A percentile compares a stretch with the other conserved stretches of the same genome.
Evolutionary conservation across 1,140 invertebrate species (phyloP).

Genomic region (Heterodera schachtii): DNA sequence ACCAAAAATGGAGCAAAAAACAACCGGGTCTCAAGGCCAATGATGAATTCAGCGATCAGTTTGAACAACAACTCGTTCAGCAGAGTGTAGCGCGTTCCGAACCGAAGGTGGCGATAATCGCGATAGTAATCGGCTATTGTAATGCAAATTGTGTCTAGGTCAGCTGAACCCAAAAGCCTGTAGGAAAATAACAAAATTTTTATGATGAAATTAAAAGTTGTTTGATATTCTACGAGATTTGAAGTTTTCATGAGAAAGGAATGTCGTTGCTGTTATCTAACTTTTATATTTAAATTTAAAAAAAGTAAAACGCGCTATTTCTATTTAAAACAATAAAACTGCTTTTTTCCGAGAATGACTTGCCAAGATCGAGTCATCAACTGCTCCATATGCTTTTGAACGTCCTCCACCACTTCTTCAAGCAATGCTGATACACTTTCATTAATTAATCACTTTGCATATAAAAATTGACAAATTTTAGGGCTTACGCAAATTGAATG

Average conservation of each 20-base stretch:
- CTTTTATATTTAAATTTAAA: too few species aligned
- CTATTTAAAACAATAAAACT: too few species aligned
- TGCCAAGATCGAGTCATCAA: slow-evolving; percentile 48
- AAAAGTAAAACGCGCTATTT: too few species aligned
- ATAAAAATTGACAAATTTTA: neutral
- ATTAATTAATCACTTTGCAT: neutral
- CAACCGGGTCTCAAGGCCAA: slow-evolving; percentile 46
- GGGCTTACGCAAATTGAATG: slow-evolving; percentile 43
- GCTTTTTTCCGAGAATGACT: slow-evolving; percentile 5
- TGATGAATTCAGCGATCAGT: slow-evolving; percentile 49
- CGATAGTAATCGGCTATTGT: slow-evolving; percentile 50
- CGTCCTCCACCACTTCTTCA: slow-evolving; percentile 51
- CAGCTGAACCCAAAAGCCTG: slow-evolving; percentile 41
- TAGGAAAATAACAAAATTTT: neutral
- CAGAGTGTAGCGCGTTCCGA: slow-evolving; percentile 39
- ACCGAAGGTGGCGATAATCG: slow-evolving; percentile 48
- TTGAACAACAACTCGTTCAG: slow-evolving; percentile 50
- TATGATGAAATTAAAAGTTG: neutral
- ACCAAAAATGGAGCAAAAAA: neutral
- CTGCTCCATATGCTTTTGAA: slow-evolving; percentile 45
- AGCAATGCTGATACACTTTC: slow-evolving; percentile 43
- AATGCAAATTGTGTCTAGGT: slow-evolving; percentile 53
- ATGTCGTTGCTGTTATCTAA: too few species aligned
- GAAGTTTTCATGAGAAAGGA: too few species aligned
- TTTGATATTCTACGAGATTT: too few species aligned